Conservation (phyloP, 2,888 invertebrate species). For the Netelia melanura region DNA sequence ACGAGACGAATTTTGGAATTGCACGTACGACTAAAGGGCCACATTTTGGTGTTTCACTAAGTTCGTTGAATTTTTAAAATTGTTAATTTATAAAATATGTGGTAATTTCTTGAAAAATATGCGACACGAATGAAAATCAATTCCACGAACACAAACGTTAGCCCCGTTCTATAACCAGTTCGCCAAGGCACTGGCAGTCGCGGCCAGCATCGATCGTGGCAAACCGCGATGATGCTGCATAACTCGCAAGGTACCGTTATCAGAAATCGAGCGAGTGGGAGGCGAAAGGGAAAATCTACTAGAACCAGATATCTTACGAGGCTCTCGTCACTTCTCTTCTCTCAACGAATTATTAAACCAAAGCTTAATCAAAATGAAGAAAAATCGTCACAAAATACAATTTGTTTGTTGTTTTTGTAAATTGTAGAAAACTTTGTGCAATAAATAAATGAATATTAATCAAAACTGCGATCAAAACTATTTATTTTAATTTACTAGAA, state of each 20-base stretch:
- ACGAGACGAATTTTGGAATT: constrained; percentile 83
- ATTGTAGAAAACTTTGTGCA: too few relatives aligned
- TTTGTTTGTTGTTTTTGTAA: too few relatives aligned
- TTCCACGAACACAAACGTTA: not conserved
- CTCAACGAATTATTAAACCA: not conserved
- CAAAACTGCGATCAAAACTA: too few relatives aligned
- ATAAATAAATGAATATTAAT: too few relatives aligned
- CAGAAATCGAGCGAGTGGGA: constrained; percentile 44
- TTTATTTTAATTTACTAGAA: too few relatives aligned
- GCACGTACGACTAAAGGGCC: constrained; percentile 80
- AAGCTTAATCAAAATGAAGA: not conserved
- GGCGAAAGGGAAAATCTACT: not conserved
- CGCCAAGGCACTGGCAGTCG: not conserved
- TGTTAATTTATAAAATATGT: not conserved
- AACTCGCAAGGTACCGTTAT: constrained; percentile 52
- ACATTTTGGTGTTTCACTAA: constrained; percentile 71
- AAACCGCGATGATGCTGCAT: constrained; percentile 40
- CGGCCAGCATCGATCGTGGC: not conserved
- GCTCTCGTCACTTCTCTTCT: not conserved
- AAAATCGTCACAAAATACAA: not conserved
- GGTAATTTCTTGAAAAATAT: not conserved
- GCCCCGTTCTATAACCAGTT: constrained; percentile 1
- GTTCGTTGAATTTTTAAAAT: not conserved
- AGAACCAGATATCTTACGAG: not conserved
- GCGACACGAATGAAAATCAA: constrained; percentile 5